phyloP scores from a whole-genome alignment of 2,113 vertebrate genomes.

The Crypturellus undulatus region DNA sequence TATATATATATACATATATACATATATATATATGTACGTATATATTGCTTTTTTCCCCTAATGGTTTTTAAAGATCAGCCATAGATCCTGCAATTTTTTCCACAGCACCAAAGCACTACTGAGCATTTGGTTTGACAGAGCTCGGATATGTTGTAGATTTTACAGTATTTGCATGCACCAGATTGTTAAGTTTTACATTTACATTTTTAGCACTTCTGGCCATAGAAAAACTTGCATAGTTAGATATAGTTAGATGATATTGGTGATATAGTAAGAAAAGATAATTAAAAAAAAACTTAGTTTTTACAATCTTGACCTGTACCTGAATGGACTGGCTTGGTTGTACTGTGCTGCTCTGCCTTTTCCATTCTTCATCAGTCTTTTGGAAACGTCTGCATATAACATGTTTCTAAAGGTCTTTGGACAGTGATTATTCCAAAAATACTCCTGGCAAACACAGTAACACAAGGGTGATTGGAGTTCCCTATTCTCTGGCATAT shows the following conservation, averaged over 20 bases:
- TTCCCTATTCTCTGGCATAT: not conserved
- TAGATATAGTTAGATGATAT: no score
- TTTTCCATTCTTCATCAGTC: not conserved
- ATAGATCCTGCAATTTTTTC: not conserved
- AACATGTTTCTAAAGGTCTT: not conserved
- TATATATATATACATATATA: no score
- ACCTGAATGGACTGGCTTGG: fast-evolving
- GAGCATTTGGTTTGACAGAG: not conserved
- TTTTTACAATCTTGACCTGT: not conserved
- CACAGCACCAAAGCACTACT: not conserved
- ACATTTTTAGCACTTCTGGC: not conserved
- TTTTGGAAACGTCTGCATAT: fast-evolving
- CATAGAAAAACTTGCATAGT: not conserved
- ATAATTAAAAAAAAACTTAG: fast-evolving
- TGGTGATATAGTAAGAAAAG: not conserved
- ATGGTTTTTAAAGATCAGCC: not conserved
- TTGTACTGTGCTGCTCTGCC: not conserved
- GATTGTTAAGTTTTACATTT: not conserved
- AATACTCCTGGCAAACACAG: not conserved
- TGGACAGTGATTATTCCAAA: not conserved
- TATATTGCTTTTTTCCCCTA: not conserved
- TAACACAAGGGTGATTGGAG: not conserved
- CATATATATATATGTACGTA: no score
- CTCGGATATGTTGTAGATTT: no score
- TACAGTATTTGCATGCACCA: not conserved